Percentiles rank a stretch among this genome's conserved stretches.
Evolutionary conservation across 2,888 invertebrate species (phyloP).

Genomic region (Polymixis lichenea): DNA sequence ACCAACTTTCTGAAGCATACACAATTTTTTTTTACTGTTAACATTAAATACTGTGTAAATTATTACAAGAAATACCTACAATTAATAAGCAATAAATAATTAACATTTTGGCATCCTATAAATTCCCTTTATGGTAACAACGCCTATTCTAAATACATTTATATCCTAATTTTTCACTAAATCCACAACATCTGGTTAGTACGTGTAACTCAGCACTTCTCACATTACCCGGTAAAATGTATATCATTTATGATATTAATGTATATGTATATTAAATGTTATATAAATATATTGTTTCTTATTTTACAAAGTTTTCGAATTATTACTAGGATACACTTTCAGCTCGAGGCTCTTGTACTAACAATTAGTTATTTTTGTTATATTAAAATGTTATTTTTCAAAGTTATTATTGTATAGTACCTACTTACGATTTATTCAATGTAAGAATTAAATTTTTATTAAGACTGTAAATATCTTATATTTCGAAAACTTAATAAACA

Average conservation of each 20-base stretch:
- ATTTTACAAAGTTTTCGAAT: constrained; percentile 78
- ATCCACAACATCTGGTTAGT: not conserved
- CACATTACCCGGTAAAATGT: constrained; percentile 33
- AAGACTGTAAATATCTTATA: constrained; percentile 18
- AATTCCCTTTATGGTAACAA: constrained; percentile 6
- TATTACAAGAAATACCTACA: constrained; percentile 6
- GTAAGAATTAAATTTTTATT: not conserved
- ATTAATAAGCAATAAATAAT: constrained; percentile 1
- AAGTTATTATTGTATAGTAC: constrained; percentile 35
- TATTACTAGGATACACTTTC: constrained; percentile 88
- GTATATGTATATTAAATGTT: constrained; percentile 61
- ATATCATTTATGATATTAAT: constrained; percentile 46
- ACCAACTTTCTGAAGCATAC: not conserved
- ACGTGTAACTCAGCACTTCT: constrained; percentile 17
- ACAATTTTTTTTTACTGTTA: not conserved
- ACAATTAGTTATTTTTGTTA: constrained; percentile 34
- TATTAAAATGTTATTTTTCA: constrained; percentile 25
- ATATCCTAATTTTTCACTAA: not conserved
- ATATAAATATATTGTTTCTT: constrained; percentile 65
- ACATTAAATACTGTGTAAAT: not conserved
- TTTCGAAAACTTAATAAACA: not conserved
- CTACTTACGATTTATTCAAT: not conserved
- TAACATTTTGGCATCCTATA: constrained; percentile 11
- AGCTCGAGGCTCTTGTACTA: constrained; percentile 77
- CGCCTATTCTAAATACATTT: constrained; percentile 4